Base-by-base conservation (phyloP, 2,888 invertebrate species). In the Capitulum mitella region DNA sequence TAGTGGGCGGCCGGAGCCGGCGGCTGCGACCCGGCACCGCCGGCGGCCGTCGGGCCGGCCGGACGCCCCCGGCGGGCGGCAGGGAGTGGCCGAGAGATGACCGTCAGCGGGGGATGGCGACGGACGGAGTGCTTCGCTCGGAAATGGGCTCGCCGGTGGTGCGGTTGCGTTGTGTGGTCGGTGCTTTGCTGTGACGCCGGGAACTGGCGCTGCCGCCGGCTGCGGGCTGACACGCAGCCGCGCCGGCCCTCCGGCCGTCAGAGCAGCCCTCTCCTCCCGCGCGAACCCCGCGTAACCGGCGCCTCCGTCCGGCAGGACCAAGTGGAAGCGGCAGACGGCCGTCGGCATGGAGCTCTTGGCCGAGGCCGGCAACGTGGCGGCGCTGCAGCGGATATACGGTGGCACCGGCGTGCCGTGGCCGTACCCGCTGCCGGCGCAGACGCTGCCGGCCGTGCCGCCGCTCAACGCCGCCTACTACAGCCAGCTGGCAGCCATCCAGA, bases 311-410 rank as follows among this genome's bases (percentile, higher is more conserved):
- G n/a, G 8, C 80, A 82, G 82, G 87, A 98, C 98, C 86, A 98
- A 98, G 89, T 99, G 98, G 98, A 98, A 98, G 87, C 91, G 98
- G 1, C 98, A 98, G 87, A 97, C 98, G 29, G 97, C 98, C 0
- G 98, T 98, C 3, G 98, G 98, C 0, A 87, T 98, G 83, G 99
- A 99, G 86, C 90, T 99, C 64, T 88, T 99, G 79, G 96, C 97
- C 3, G 99, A 99, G 86, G 97, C 98, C 0, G 97, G 97, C 16
- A 98, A 98, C 88, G 96, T 95, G 87, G 97, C 97, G 1, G 98
- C 98, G n/a, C 95, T 99, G 85, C 98, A 98, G 87, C 90, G 98
- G 81, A 89, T 98, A 81, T 95, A 95, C 87, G 93, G 93, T 10
- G 70, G 75, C 51, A 26, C 26, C 40, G 61, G 34, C 77, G 40